Evolutionary conservation across 2,888 invertebrate genomes (phyloP).

Genomic region (Stenodera caucasica): DNA sequence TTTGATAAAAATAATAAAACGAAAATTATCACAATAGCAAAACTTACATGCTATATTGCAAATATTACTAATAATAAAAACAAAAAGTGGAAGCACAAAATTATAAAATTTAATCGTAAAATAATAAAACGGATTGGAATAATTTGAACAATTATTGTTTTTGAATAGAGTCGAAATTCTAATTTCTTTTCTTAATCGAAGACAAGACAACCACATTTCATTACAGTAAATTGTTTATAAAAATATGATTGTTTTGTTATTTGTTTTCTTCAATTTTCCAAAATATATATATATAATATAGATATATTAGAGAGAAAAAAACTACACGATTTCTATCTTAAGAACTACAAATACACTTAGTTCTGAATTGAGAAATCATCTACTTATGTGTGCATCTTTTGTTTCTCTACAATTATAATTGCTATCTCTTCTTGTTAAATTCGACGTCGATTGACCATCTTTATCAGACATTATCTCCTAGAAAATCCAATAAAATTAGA

Average conservation of each 20-base stretch:
- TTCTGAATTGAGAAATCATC: constrained; percentile 34
- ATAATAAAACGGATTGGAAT: too few species aligned
- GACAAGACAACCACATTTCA: too few species aligned
- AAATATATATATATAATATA: neutral
- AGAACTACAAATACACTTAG: constrained; percentile 19
- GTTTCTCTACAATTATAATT: constrained; percentile 52
- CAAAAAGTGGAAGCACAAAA: constrained; percentile 1
- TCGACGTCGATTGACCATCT: constrained; percentile 37
- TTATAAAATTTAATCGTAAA: neutral
- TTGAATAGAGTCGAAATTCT: too few species aligned
- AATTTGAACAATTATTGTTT: too few species aligned
- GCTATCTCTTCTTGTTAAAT: constrained; percentile 45
- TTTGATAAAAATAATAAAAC: neutral
- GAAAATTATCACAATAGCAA: constrained; percentile 3
- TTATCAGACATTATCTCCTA: constrained; percentile 51
- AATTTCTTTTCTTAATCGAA: too few species aligned
- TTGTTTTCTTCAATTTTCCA: too few species aligned
- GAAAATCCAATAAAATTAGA: constrained; percentile 15
- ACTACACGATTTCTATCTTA: neutral
- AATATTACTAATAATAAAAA: neutral
- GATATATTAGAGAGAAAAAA: neutral
- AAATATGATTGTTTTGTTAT: too few species aligned
- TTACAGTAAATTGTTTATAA: too few species aligned
- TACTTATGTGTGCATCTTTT: constrained; percentile 52
- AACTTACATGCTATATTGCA: constrained; percentile 1